These are phyloP conservation scores for Pangasius larnaudii DNA, from an alignment of 2,797 vertebrate genomes.

Conservation along the genomic window DNA sequence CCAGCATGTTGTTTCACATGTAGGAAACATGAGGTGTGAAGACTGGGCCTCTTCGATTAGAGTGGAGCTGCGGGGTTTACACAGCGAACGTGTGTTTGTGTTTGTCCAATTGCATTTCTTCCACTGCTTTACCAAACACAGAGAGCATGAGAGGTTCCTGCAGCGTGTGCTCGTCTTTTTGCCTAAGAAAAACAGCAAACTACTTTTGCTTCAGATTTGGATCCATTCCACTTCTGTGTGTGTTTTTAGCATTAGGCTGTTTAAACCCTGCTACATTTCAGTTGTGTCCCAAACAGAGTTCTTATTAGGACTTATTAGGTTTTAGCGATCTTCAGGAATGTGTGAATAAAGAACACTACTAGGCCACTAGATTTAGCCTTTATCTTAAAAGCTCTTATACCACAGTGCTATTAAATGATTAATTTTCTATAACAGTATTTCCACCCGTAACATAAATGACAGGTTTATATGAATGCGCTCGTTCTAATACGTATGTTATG, in stretches of 20 bases:
- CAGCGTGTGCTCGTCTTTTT: background rate
- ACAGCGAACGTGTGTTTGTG: slow-evolving; percentile 63
- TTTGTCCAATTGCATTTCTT: slow-evolving; percentile 80
- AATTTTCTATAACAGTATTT: background rate
- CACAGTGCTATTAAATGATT: background rate
- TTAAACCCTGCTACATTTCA: background rate
- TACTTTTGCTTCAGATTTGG: background rate
- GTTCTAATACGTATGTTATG: too few species aligned
- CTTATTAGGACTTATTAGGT: background rate
- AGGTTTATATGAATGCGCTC: background rate
- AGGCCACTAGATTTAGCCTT: background rate
- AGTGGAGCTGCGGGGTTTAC: background rate
- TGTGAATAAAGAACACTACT: background rate
- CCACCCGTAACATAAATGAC: background rate
- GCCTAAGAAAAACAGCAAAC: background rate
- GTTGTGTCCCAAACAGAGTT: background rate
- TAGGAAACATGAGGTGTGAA: slow-evolving; percentile 10
- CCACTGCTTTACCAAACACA: slow-evolving; percentile 66
- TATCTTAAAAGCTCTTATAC: background rate
- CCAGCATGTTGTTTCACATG: slow-evolving; percentile 11
- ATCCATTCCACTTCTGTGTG: background rate
- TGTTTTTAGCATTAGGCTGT: background rate
- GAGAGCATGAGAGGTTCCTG: slow-evolving; percentile 30
- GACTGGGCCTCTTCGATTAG: background rate
- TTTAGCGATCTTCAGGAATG: background rate